phyloP scores from a whole-genome alignment of 2,797 vertebrate genomes.

The Cichlasoma orientale region DNA sequence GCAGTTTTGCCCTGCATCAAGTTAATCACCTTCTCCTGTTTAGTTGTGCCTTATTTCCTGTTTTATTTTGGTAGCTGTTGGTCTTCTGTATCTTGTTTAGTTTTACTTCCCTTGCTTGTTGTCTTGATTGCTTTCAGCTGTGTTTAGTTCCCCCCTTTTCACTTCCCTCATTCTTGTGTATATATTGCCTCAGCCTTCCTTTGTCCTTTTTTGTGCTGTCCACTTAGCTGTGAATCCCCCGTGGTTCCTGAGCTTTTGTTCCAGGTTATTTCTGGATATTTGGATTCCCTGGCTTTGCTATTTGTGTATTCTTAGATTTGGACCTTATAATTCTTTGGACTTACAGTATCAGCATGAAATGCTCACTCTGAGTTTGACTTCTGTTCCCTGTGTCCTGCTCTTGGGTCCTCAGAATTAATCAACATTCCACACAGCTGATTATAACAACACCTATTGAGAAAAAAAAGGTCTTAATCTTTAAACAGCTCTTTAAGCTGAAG shows the following conservation, averaged over 20 bases:
- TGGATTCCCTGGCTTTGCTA: neutral
- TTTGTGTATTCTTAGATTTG: neutral
- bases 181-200: neutral
- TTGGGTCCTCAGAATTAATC: neutral
- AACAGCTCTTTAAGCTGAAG: neutral
- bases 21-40: too few relatives aligned
- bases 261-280: neutral
- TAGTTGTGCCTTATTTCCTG: too few relatives aligned
- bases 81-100: too few relatives aligned
- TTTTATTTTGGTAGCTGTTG: too few relatives aligned
- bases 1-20: too few relatives aligned
- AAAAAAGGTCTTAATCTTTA: neutral
- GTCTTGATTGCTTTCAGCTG: neutral
- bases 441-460: neutral
- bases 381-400: neutral
- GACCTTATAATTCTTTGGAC: neutral
- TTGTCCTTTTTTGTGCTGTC: neutral
- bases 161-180: neutral
- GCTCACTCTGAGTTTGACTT: neutral
- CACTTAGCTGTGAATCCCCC: neutral
- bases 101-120: too few relatives aligned
- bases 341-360: neutral
- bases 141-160: neutral
- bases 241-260: neutral
- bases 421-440: neutral